Evolutionary conservation across 2,888 invertebrate species (phyloP).

Genomic region (Trissolcus japonicus): DNA sequence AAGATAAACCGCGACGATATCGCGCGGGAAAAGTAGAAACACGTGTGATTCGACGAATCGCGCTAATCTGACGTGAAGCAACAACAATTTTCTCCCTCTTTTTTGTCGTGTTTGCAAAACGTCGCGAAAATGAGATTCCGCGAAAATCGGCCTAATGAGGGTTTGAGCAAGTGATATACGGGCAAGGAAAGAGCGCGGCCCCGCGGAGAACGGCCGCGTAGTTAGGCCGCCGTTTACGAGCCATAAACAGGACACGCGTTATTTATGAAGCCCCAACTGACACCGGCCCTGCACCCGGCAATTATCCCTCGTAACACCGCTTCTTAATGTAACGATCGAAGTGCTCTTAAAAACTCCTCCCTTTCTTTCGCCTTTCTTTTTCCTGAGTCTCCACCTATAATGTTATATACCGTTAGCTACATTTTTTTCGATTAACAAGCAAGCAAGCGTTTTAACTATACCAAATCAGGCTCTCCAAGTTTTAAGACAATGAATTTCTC

Average conservation of each 20-base stretch:
- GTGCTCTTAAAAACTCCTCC: constrained; percentile 42
- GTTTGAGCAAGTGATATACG: constrained; percentile 64
- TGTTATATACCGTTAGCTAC: constrained; percentile 24
- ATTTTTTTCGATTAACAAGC: constrained; percentile 10
- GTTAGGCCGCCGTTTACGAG: constrained; percentile 71
- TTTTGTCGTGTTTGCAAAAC: background rate
- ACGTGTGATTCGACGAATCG: constrained; percentile 32
- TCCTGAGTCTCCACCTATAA: constrained; percentile 28
- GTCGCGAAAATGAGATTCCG: constrained; percentile 16
- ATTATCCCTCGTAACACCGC: constrained; percentile 69
- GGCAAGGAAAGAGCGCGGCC: constrained; percentile 63
- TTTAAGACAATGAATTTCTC: background rate
- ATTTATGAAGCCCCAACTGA: constrained; percentile 66
- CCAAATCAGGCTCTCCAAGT: background rate
- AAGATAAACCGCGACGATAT: constrained; percentile 36
- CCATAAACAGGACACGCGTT: constrained; percentile 71
- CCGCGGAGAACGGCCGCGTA: constrained; percentile 60
- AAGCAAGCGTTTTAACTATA: background rate
- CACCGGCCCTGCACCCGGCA: constrained; percentile 63
- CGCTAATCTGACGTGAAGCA: constrained; percentile 8
- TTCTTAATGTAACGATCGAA: constrained; percentile 66
- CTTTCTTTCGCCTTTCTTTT: constrained; percentile 19
- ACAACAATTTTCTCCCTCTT: background rate
- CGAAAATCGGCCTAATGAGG: constrained; percentile 60
- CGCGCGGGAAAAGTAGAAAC: constrained; percentile 22